A percentile compares a stretch with the other conserved stretches of the same genome.
Evolutionary conservation across 1,140 invertebrate genomes (phyloP).

Genomic region (Parasteatoda tepidariorum): DNA sequence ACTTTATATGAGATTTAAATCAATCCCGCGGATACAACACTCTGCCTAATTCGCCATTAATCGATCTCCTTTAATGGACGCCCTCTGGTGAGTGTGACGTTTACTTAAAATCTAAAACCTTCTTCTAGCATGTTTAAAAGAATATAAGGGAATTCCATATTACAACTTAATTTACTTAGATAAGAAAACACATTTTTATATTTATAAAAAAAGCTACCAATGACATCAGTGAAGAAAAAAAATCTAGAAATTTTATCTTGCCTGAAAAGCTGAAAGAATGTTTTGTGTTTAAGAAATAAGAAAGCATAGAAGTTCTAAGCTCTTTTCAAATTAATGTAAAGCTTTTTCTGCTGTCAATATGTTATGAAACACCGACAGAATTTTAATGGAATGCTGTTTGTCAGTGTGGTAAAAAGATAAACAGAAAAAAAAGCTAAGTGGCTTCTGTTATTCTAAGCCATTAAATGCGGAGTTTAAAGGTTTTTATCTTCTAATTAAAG

Average conservation of each 20-base stretch:
- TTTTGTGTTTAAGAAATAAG: not conserved
- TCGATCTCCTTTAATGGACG: conserved; percentile 21
- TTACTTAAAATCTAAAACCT: not conserved
- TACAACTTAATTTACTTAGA: conserved; percentile 18
- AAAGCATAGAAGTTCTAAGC: conserved; percentile 12
- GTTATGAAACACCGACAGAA: not conserved
- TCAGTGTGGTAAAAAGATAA: conserved; percentile 1
- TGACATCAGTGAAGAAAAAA: not conserved
- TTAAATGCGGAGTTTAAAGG: conserved; percentile 17
- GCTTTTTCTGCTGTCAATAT: conserved; percentile 30
- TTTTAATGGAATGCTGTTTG: conserved; percentile 25
- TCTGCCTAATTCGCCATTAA: conserved; percentile 39
- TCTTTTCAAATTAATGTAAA: not conserved
- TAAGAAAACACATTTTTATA: too few relatives aligned
- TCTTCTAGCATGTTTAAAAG: not conserved
- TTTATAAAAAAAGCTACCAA: too few relatives aligned
- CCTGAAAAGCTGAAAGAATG: not conserved
- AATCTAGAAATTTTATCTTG: not conserved
- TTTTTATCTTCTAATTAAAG: conserved; percentile 19
- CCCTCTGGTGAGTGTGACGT: conserved; percentile 3
- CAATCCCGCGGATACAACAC: conserved; percentile 18
- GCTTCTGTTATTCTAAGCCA: conserved; percentile 13
- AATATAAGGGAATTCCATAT: not conserved
- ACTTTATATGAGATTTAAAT: conserved; percentile 45
- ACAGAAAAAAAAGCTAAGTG: conserved; percentile 11